Percentiles rank a stretch among this genome's conserved stretches.
Evolutionary conservation across 2,113 vertebrate species (phyloP).

Genomic region (Hystrix brachyura): DNA sequence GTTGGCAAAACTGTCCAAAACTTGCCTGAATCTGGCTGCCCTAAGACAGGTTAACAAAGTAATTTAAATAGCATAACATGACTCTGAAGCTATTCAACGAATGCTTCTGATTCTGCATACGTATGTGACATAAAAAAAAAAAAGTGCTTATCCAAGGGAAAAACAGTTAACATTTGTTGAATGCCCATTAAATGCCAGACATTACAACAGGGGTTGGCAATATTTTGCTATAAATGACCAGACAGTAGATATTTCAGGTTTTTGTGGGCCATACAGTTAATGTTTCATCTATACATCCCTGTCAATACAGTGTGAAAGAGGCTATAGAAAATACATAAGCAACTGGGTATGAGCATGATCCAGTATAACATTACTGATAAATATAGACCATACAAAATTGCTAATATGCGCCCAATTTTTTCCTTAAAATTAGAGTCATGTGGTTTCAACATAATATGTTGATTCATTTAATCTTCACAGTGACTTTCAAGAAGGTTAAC

Average conservation of each 20-base stretch:
- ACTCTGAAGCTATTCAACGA: conserved; percentile 67
- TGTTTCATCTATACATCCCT: conserved; percentile 12
- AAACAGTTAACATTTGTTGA: conserved; percentile 71
- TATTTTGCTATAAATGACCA: conserved; percentile 63
- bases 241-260: conserved; percentile 28
- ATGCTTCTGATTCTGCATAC: conserved; percentile 67
- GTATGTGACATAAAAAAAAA: conserved; percentile 74
- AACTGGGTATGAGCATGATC: not conserved
- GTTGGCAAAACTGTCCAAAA: conserved; percentile 71
- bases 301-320: not conserved
- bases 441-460: not conserved
- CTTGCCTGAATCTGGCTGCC: conserved; percentile 62
- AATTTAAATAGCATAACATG: conserved; percentile 80
- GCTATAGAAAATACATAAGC: not conserved
- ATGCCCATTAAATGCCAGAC: conserved; percentile 74
- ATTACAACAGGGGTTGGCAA: conserved; percentile 52
- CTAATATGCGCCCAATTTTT: not conserved
- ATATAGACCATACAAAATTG: conserved; percentile 30
- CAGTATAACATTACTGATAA: conserved; percentile 52
- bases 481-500: conserved; percentile 31
- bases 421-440: not conserved
- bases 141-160: conserved; percentile 69
- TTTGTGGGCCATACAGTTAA: not conserved
- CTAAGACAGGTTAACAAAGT: conserved; percentile 68
- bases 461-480: conserved; percentile 55